phyloP scores from a whole-genome alignment of 2,113 vertebrate species.

The Gopherus flavomarginatus region DNA sequence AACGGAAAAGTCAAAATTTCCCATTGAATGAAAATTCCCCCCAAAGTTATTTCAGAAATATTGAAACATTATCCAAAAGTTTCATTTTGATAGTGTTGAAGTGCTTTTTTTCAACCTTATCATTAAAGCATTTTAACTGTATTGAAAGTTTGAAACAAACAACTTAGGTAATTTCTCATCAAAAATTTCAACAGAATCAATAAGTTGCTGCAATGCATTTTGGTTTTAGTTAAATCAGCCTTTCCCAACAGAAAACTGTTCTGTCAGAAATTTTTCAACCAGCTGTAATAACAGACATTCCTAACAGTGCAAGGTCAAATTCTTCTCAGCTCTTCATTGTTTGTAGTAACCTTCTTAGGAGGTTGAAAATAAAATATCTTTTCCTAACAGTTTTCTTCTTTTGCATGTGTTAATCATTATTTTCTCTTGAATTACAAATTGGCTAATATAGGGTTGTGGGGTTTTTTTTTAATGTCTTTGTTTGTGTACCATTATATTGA shows the following conservation, averaged over 20 bases:
- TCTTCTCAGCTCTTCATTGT: background rate
- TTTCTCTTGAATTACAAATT: background rate
- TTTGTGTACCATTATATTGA: background rate
- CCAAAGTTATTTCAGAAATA: background rate
- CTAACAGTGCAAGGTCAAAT: background rate
- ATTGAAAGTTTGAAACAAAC: background rate
- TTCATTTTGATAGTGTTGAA: background rate
- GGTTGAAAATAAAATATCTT: background rate
- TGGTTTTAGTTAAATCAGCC: conserved; percentile 28
- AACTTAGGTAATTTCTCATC: background rate
- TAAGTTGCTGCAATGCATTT: background rate
- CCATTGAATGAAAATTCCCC: background rate
- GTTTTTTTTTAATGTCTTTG: background rate
- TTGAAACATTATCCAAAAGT: background rate
- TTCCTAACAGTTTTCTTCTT: background rate
- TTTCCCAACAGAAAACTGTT: conserved; percentile 32
- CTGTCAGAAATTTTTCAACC: conserved; percentile 19
- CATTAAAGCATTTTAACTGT: background rate
- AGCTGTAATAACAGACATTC: background rate
- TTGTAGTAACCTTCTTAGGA: background rate
- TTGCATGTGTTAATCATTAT: background rate
- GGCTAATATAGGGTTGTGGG: background rate
- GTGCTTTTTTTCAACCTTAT: no score
- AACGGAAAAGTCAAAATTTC: background rate
- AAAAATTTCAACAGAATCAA: background rate